Evolutionary conservation across 2,797 vertebrate species (phyloP).

Genomic region (Meriones psammophilus): DNA sequence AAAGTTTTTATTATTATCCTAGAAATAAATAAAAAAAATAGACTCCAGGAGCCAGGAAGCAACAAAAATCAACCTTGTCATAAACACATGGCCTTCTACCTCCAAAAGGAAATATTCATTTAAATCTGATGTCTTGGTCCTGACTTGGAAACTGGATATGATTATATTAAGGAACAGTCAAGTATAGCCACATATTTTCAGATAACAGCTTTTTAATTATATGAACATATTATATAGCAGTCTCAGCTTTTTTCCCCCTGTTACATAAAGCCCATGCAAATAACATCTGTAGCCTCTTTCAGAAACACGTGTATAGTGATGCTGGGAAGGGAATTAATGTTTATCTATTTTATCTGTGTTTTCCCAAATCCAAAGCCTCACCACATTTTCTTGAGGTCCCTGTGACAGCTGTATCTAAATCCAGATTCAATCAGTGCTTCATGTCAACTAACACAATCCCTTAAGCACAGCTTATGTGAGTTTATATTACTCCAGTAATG

Average conservation of each 20-base stretch:
- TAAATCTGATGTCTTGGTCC: background rate
- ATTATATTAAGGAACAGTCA: background rate
- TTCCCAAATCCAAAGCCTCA: slow-evolving; percentile 2
- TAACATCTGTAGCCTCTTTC: background rate
- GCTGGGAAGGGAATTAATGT: background rate
- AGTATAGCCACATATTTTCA: slow-evolving; percentile 25
- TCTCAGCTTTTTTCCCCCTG: background rate
- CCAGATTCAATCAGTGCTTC: slow-evolving; percentile 36
- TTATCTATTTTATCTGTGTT: slow-evolving; percentile 61
- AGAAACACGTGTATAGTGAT: background rate
- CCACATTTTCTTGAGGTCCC: slow-evolving; percentile 53
- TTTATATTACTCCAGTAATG: background rate
- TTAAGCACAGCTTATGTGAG: background rate
- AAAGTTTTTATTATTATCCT: background rate
- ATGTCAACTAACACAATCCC: slow-evolving; percentile 47
- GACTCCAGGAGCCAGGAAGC: background rate
- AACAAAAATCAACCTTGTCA: background rate
- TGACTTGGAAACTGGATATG: background rate
- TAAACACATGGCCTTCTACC: background rate
- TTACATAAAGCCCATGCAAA: background rate
- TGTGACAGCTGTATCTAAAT: slow-evolving; percentile 66
- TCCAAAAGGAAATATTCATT: slow-evolving; percentile 32
- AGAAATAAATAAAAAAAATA: background rate
- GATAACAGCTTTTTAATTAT: slow-evolving; percentile 25
- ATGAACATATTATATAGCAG: background rate